phyloP scores from a whole-genome alignment of 2,113 vertebrate genomes.

The Dicrurus megarhynchus region DNA sequence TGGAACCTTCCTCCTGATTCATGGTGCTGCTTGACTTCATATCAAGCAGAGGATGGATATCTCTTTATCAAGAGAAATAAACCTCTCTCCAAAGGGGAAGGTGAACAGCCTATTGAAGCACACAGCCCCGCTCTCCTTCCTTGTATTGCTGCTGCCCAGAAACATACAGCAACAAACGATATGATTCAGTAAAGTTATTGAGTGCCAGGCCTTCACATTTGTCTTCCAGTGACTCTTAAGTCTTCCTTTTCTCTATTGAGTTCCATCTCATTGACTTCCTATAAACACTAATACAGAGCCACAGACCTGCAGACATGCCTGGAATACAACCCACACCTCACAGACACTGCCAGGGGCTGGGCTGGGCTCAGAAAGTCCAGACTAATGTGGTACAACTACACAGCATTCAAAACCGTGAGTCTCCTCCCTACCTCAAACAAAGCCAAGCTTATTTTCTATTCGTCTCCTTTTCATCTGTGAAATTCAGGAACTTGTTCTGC shows the following conservation, averaged over 20 bases:
- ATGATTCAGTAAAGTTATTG: slow-evolving; percentile 63
- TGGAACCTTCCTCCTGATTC: not conserved
- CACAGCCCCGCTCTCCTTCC: not conserved
- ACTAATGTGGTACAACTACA: not conserved
- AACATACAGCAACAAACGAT: slow-evolving; percentile 17
- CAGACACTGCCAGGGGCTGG: not conserved
- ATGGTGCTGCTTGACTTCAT: not conserved
- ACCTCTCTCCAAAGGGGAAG: not conserved
- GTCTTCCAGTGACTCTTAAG: slow-evolving; percentile 69
- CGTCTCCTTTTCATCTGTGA: not conserved
- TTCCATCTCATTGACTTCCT: slow-evolving; percentile 74
- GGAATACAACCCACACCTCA: slow-evolving; percentile 55
- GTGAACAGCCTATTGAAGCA: slow-evolving; percentile 7
- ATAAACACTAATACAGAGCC: slow-evolving; percentile 69
- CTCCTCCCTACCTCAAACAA: not conserved
- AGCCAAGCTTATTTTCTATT: not conserved
- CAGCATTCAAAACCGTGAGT: accelerated
- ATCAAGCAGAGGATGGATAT: not conserved
- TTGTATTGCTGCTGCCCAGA: not conserved
- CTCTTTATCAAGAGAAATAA: slow-evolving; percentile 21
- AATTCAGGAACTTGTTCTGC: not conserved
- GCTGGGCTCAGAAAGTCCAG: not conserved
- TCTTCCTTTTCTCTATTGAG: slow-evolving; percentile 65
- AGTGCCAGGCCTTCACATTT: slow-evolving; percentile 66
- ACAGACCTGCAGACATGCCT: slow-evolving; percentile 54